Percentiles rank a stretch among this genome's conserved stretches.
Evolutionary conservation across 2,888 invertebrate genomes (phyloP).

Genomic region (Rotaria magnacalcarata): DNA sequence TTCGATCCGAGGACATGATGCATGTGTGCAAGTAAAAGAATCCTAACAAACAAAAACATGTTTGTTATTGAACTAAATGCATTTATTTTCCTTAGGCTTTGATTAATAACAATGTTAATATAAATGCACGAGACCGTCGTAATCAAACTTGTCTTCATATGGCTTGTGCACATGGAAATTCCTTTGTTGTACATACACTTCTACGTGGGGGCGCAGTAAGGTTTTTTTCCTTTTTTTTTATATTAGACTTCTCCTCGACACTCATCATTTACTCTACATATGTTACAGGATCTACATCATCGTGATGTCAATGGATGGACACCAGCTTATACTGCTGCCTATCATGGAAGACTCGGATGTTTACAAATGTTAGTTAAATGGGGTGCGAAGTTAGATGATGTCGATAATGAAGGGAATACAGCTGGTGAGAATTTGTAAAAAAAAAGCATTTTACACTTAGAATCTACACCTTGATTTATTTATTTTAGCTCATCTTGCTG

Average conservation of each 20-base stretch:
- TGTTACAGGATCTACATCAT: slow-evolving; percentile 54
- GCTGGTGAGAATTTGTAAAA: slow-evolving; percentile 51
- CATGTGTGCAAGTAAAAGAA: slow-evolving; percentile 56
- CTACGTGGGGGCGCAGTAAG: slow-evolving; percentile 58
- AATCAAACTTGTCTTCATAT: slow-evolving; percentile 58
- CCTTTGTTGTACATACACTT: slow-evolving; percentile 57
- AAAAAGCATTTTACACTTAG: too few relatives aligned
- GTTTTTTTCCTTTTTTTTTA: background rate
- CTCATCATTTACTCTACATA: too few relatives aligned
- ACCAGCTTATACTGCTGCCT: slow-evolving; percentile 56
- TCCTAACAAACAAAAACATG: too few relatives aligned
- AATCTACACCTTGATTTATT: background rate
- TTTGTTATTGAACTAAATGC: background rate
- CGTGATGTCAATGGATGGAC: slow-evolving; percentile 58
- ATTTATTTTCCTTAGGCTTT: slow-evolving; percentile 51
- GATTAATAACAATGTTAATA: slow-evolving; percentile 57
- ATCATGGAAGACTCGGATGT: slow-evolving; percentile 53
- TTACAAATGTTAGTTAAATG: slow-evolving; percentile 57
- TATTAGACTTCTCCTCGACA: too few relatives aligned
- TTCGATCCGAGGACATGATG: slow-evolving; percentile 58
- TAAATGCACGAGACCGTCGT: slow-evolving; percentile 54
- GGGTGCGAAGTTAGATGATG: slow-evolving; percentile 57
- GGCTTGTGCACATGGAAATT: slow-evolving; percentile 56
- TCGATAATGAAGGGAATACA: slow-evolving; percentile 58
- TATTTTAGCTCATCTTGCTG: slow-evolving; percentile 56